phyloP scores from a whole-genome alignment of 30 jellyfish, hydroid and myxozoan genomes.

The Aurelia aurita complex sp. Pacific region DNA sequence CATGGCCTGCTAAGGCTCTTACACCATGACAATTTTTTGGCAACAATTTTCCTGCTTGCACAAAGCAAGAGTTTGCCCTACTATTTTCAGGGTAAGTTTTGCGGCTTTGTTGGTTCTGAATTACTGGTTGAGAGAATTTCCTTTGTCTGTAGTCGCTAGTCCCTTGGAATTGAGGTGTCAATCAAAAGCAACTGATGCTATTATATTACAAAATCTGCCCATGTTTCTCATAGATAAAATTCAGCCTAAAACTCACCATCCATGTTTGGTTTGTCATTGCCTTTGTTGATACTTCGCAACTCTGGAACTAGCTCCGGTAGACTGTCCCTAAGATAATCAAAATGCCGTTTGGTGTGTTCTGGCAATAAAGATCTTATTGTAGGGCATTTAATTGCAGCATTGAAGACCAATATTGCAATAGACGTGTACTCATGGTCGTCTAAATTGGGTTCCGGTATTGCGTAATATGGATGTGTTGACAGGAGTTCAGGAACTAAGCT shows the following conservation, averaged over 20 bases:
- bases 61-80: too few relatives aligned
- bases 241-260: neutral
- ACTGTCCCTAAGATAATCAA: conserved; percentile 86
- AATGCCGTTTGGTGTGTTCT: conserved; percentile 75
- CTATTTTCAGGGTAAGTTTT: too few relatives aligned
- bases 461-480: conserved; percentile 89
- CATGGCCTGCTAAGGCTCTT: too few relatives aligned
- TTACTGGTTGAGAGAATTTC: too few relatives aligned
- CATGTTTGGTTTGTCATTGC: neutral
- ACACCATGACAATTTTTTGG: too few relatives aligned
- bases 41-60: too few relatives aligned
- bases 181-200: too few relatives aligned
- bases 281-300: conserved; percentile 23
- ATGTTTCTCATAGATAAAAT: neutral
- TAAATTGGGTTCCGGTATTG: conserved; percentile 92
- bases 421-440: conserved; percentile 91
- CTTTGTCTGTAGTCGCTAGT: too few relatives aligned
- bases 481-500: conserved; percentile 86
- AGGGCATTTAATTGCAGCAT: conserved; percentile 89
- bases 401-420: conserved; percentile 78
- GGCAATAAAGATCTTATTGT: conserved; percentile 80
- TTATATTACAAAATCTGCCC: too few relatives aligned
- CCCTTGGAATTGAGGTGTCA: too few relatives aligned
- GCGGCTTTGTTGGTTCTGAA: too few relatives aligned
- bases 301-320: conserved; percentile 90